These are phyloP conservation scores for Garra rufa DNA, from an alignment of 2,113 vertebrate genomes.

Conservation along the genomic window DNA sequence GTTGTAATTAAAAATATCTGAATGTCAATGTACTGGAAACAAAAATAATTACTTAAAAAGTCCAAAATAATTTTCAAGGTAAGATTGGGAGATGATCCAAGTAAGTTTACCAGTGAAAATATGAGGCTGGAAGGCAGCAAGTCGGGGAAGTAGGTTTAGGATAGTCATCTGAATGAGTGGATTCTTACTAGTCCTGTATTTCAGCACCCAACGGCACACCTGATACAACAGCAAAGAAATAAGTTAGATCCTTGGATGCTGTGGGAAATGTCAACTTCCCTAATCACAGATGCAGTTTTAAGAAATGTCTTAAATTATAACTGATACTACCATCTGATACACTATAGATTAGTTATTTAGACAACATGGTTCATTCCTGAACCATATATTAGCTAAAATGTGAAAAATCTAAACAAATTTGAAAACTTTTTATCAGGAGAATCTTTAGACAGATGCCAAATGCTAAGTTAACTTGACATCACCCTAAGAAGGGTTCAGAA, in stretches of 20 bases:
- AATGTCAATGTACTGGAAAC: not conserved
- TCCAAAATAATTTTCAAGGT: not conserved
- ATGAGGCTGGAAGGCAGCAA: constrained; percentile 93
- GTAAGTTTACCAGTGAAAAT: constrained; percentile 87
- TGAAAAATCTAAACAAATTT: not conserved
- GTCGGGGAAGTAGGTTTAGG: constrained; percentile 90
- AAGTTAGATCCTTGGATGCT: not conserved
- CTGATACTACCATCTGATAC: too few species aligned
- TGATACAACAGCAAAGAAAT: constrained; percentile 58
- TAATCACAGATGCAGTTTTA: too few species aligned
- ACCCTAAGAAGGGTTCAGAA: too few species aligned
- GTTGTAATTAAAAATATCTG: not conserved
- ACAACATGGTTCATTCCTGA: not conserved
- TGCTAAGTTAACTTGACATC: too few species aligned
- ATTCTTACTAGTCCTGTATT: constrained; percentile 94
- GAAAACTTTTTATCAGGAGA: too few species aligned
- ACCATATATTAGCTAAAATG: not conserved
- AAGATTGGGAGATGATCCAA: not conserved
- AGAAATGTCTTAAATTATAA: too few species aligned
- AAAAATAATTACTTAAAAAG: not conserved
- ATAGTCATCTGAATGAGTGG: constrained; percentile 98
- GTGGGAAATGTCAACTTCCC: too few species aligned
- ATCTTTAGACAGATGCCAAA: too few species aligned
- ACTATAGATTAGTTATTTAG: not conserved
- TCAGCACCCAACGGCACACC: constrained; percentile 98